Conservation (phyloP, 2,888 invertebrate species). For the Catocala nupta region DNA sequence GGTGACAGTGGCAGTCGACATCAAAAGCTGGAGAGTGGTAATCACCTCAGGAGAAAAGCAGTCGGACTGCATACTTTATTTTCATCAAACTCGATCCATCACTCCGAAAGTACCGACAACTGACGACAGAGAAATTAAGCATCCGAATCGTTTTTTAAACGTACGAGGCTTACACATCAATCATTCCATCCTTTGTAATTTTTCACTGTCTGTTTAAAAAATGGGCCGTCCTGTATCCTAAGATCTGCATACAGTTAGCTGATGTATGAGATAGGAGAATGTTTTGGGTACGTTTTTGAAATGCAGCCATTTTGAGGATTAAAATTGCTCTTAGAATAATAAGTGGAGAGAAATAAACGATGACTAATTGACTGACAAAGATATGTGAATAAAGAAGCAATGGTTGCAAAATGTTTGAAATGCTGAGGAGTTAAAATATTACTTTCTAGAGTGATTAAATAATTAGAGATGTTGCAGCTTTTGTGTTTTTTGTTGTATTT, state of each 20-base stretch:
- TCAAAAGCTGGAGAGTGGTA: too few relatives aligned
- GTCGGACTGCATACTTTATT: conserved; percentile 37
- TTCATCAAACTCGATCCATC: conserved; percentile 70
- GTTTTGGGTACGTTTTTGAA: not conserved
- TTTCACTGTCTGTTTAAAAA: conserved; percentile 76
- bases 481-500: too few relatives aligned
- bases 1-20: too few relatives aligned
- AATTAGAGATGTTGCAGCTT: too few relatives aligned
- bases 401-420: too few relatives aligned
- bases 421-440: too few relatives aligned
- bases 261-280: conserved; percentile 19
- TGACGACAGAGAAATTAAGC: conserved; percentile 82
- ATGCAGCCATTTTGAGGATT: conserved; percentile 12
- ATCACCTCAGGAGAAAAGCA: conserved; percentile 4
- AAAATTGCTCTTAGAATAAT: not conserved
- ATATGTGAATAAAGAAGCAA: too few relatives aligned
- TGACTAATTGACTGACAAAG: not conserved
- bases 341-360: not conserved
- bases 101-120: conserved; percentile 66
- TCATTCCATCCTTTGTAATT: conserved; percentile 75
- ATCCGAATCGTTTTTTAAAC: conserved; percentile 80
- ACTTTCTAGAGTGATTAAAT: too few relatives aligned
- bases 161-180: conserved; percentile 72
- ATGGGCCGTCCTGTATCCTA: conserved; percentile 38
- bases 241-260: conserved; percentile 41